A percentile compares a stretch with the other conserved stretches of the same genome.
Conservation (phyloP, 2,888 invertebrate species). For the Sycophila texana region DNA sequence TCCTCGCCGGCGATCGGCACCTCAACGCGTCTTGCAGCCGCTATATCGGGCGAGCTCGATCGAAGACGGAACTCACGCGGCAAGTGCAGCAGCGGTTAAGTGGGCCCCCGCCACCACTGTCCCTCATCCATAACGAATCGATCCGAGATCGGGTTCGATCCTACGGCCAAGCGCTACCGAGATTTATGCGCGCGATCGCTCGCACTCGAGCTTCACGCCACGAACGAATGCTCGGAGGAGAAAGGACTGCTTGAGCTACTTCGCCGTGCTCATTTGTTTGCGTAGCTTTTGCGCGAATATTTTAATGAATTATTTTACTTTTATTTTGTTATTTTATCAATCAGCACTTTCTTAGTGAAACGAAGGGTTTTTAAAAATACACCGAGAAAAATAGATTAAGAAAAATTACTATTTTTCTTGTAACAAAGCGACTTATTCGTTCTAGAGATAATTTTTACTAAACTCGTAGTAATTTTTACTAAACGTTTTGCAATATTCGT, state of each 20-base stretch:
- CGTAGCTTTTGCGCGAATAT: too few species aligned
- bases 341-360: too few species aligned
- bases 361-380: too few species aligned
- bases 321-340: too few species aligned
- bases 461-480: too few species aligned
- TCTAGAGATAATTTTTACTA: too few species aligned
- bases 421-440: too few species aligned
- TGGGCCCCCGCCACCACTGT: conserved; percentile 55
- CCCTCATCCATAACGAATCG: conserved; percentile 69
- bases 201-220: not conserved
- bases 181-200: conserved; percentile 67
- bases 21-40: conserved; percentile 41
- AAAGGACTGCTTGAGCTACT: conserved; percentile 13
- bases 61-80: conserved; percentile 59
- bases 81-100: conserved; percentile 54
- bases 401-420: too few species aligned
- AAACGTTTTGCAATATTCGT: too few species aligned
- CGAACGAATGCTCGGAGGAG: conserved; percentile 4
- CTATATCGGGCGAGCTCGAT: conserved; percentile 59
- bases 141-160: conserved; percentile 67
- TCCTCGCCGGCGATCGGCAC: conserved; percentile 43
- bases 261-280: too few species aligned
- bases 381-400: too few species aligned
- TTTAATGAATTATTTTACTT: too few species aligned
- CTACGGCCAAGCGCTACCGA: conserved; percentile 54